Evolutionary conservation across 2,113 vertebrate species (phyloP), one percentile per base, ranked within the genome.

Genomic region (Mesoclemmys tuberculata): DNA sequence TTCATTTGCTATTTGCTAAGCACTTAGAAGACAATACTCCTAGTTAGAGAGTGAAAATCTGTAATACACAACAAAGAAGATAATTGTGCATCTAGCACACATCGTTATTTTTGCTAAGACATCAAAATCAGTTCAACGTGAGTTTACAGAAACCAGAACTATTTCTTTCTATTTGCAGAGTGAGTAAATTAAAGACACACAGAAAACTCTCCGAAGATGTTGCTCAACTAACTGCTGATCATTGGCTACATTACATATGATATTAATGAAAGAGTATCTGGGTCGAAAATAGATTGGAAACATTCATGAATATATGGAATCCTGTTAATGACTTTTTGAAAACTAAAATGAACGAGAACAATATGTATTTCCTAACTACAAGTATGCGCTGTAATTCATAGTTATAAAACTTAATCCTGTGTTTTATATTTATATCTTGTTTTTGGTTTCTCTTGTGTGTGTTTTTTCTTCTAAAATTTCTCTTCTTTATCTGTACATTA

Each of bases 1-100:
- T 98, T 98, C 97, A 98, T 98, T 98, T 97, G 87, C 92, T 96
- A 91, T 95, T 93, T 93, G 96, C 95, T 97, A 97, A 98, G 94
- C 93, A 90, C 91, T 97, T 92, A 94, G 93, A 97, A 98, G 96
- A 97, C 98, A 97, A 97, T 95, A 94, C 74, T 94, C 88, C 92
- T 93, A 97, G 94, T 96, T 97, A 97, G 97, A 87, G 88, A 97
- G 87, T 96, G 87, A 95, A 97, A 98, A 97, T 95, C 92, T 92
- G 91, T 85, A 95, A 94, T 95, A 94, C 95, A 94, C 84, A 0
- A 91, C 93, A 90, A 94, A 19, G 22, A 87, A 96, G 64, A 97
- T 96, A 96, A 97, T 96, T 97, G 95, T 91, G 94, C 94, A 91
- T 93, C 94, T 94, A 97, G 90, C 92, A 90, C 91, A 92, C 92